Percentiles rank a stretch among this genome's conserved stretches.
These are phyloP conservation scores for Himalopsyche anomala DNA, from an alignment of 2,888 invertebrate species.

Conservation along the genomic window DNA sequence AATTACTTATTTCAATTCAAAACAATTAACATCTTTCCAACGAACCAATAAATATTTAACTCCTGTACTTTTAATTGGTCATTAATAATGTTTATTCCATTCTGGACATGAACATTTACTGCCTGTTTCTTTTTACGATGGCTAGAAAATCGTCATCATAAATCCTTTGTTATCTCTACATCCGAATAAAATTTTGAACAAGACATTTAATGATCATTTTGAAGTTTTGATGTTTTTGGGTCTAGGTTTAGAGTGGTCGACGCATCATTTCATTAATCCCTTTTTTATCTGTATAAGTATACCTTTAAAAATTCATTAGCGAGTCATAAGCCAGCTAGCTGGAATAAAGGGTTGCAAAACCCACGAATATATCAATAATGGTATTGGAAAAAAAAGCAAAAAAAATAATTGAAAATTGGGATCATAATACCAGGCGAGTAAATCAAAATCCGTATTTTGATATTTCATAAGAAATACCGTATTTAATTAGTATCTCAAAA, in stretches of 20 bases:
- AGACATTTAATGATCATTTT: background rate
- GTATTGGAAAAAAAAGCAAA: no score
- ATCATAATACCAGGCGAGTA: no score
- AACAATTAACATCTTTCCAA: background rate
- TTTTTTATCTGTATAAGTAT: background rate
- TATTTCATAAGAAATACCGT: no score
- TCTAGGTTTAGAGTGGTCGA: background rate
- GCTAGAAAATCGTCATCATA: conserved; percentile 2
- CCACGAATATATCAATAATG: no score
- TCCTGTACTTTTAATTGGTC: conserved; percentile 6
- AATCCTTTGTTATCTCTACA: background rate
- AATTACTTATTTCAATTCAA: no score
- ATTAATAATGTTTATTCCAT: conserved; percentile 7
- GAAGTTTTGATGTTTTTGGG: background rate
- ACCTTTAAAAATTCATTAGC: background rate
- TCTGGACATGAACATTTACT: conserved; percentile 25
- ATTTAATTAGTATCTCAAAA: no score
- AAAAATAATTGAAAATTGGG: no score
- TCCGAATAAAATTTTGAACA: background rate
- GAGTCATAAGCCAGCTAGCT: no score
- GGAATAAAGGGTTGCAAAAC: background rate
- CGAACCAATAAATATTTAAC: background rate
- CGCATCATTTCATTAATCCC: background rate
- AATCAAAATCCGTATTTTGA: no score
- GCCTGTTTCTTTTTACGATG: background rate